A percentile compares a stretch with the other conserved stretches of the same genome.
Evolutionary conservation across 2,888 invertebrate species (phyloP).

Genomic region (Tipula confusa): DNA sequence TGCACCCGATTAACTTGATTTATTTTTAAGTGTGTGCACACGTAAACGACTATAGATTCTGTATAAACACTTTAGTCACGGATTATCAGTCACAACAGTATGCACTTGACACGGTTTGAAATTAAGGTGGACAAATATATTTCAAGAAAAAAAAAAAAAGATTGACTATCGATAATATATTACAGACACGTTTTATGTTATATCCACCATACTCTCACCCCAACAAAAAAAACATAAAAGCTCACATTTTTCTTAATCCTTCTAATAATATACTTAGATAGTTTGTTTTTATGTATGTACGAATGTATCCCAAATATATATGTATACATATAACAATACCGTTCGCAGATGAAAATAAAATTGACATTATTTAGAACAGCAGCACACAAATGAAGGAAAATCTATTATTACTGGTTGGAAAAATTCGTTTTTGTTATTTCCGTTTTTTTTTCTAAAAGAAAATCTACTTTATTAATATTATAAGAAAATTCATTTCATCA

Average conservation of each 20-base stretch:
- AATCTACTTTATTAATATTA: background rate
- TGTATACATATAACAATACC: background rate
- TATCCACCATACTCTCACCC: background rate
- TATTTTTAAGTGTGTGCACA: background rate
- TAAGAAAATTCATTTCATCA: slow-evolving; percentile 20
- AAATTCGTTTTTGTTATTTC: slow-evolving; percentile 20
- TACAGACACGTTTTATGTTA: background rate
- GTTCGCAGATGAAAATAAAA: background rate
- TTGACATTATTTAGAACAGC: background rate
- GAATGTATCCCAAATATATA: background rate
- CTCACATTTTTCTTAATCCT: background rate
- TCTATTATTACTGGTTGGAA: background rate
- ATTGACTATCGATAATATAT: background rate
- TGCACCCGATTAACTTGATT: too few species aligned
- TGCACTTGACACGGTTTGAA: background rate
- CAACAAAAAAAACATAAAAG: background rate
- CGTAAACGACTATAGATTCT: background rate
- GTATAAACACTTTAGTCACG: background rate
- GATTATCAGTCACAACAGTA: background rate
- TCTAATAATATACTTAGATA: background rate
- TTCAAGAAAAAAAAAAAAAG: too few species aligned
- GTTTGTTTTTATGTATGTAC: background rate
- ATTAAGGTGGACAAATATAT: background rate
- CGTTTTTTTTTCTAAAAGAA: background rate
- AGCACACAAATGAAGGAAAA: background rate